Conservation (phyloP, 2,797 vertebrate genomes). For the Scleropages formosus region DNA sequence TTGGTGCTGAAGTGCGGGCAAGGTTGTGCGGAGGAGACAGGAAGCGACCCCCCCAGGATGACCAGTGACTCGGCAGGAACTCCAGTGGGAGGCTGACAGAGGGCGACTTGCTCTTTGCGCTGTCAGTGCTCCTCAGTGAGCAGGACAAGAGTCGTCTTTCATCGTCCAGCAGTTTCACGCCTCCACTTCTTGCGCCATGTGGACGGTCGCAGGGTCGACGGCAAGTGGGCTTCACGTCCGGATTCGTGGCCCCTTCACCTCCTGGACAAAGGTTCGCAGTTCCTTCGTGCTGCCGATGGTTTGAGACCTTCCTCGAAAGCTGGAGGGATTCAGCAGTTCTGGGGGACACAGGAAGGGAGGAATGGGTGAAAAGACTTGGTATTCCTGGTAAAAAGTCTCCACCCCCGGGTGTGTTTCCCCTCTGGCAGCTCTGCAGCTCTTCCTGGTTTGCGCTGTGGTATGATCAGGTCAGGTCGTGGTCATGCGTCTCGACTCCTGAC, state of each 20-base stretch:
- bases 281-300: too few relatives aligned
- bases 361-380: too few relatives aligned
- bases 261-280: neutral
- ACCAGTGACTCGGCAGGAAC: neutral
- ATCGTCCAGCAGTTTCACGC: neutral
- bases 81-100: neutral
- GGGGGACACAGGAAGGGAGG: too few relatives aligned
- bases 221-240: neutral
- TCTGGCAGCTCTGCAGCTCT: too few relatives aligned
- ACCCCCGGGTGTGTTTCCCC: too few relatives aligned
- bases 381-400: too few relatives aligned
- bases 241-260: too few relatives aligned
- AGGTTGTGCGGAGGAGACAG: constrained; percentile 2
- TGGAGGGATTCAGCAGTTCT: neutral
- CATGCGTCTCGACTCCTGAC: too few relatives aligned
- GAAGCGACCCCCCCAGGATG: neutral
- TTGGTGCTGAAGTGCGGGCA: neutral
- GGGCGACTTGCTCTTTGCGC: neutral
- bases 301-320: too few relatives aligned
- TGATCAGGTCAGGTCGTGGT: too few relatives aligned
- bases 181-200: neutral
- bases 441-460: too few relatives aligned
- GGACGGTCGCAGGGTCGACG: neutral
- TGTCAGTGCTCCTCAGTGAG: constrained; percentile 14
- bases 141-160: neutral